Evolutionary conservation across 2,113 vertebrate genomes (phyloP), one percentile per base, ranked within the genome.

Genomic region (Larimichthys polyactis): DNA sequence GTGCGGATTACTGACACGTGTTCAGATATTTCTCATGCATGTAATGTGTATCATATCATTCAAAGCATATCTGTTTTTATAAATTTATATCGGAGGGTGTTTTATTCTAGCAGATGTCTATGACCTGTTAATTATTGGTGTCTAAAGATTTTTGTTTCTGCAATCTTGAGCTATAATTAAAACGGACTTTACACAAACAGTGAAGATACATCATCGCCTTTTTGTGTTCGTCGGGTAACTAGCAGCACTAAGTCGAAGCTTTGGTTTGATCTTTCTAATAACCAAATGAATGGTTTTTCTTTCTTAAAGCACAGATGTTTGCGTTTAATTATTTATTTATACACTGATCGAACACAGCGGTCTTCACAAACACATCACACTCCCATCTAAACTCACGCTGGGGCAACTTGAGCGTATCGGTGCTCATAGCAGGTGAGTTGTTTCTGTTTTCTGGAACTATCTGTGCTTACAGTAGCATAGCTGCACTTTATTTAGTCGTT

Each of bases 401-500:
- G 81, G 77, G 66, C 87, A 79, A 55, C 78, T 71, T n/a, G 58
- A 78, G 59, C 27, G 7, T 79, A 11, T 82, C 64, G 49, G 17
- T 82, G 74, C 65, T 64, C 72, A 9, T 20, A 55, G 68, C 75
- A 93, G 92, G 93, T 94, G 88, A 93, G 93, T 94, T 11, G 32
- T 87, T 86, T 89, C n/a, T 71, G 68, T 78, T 87, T 82, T 79
- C 77, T 73, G 51, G 54, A 77, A 60, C n/a, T 54, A 10, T 70
- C 72, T 69, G 67, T 36, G 77, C 66, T 78, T 48, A 54, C 55
- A 68, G 79, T 73, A 77, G 76, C 44, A 43, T 22, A 72, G 72
- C 66, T 60, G 40, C 78, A 64, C 54, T 69, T 67, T n/a, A 66
- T 66, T 76, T 27, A 49, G 14, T 24, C 24, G 59, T 72, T 77